Evolutionary conservation across 2,113 vertebrate species (phyloP).

Genomic region (Choloepus hoffmanni): DNA sequence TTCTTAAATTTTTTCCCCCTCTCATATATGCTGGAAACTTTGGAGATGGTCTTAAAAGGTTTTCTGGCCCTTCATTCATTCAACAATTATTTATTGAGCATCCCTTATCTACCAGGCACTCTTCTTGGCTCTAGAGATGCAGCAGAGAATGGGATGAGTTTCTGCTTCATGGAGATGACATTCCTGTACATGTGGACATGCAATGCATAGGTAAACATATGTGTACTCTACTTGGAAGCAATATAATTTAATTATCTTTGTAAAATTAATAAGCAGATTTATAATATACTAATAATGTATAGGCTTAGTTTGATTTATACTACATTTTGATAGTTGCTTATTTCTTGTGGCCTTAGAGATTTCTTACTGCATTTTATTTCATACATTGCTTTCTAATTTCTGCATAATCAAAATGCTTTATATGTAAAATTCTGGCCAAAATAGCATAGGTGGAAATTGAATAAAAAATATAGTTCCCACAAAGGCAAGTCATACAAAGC

Average conservation of each 20-base stretch:
- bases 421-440: neutral
- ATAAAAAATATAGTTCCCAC: slow-evolving; percentile 60
- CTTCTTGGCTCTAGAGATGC: neutral
- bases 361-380: neutral
- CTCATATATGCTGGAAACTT: neutral
- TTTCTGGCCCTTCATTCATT: neutral
- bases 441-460: neutral
- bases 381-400: neutral
- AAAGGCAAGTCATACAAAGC: neutral
- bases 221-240: neutral
- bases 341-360: neutral
- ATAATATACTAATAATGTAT: neutral
- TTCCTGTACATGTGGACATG: fast-evolving
- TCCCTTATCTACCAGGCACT: fast-evolving
- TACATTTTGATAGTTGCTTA: neutral
- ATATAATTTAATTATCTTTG: neutral
- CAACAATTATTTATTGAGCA: neutral
- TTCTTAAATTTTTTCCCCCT: neutral
- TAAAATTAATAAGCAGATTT: neutral
- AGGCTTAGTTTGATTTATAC: neutral
- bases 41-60: neutral
- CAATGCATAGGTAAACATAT: neutral
- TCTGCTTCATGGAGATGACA: neutral
- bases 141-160: neutral
- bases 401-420: neutral